phyloP scores from a whole-genome alignment of 2,113 vertebrate genomes.

The Cottus gobio region DNA sequence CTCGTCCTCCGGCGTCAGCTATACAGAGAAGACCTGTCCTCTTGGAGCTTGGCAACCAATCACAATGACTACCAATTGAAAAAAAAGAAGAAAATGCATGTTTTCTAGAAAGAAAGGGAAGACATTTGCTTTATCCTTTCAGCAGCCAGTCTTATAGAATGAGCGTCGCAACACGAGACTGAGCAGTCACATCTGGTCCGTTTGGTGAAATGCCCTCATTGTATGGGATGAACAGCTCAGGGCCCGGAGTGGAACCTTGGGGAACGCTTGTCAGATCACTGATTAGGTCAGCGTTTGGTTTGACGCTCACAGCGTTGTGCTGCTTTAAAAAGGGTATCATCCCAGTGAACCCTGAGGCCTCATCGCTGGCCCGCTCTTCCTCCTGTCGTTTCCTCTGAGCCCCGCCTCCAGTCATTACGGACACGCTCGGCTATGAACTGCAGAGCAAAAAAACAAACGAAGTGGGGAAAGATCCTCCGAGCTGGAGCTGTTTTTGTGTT shows the following conservation, averaged over 20 bases:
- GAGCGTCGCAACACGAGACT: background rate
- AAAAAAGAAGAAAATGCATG: no score
- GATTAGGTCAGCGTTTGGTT: background rate
- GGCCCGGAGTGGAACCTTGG: background rate
- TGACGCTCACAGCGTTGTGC: background rate
- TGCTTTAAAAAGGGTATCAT: background rate
- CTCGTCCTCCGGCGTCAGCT: background rate
- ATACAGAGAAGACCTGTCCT: background rate
- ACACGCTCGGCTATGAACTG: background rate
- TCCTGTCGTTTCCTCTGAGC: conserved; percentile 32
- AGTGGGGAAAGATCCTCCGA: conserved; percentile 1
- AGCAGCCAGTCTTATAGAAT: background rate
- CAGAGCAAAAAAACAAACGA: conserved; percentile 9
- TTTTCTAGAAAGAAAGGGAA: no score
- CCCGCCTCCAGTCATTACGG: conserved; percentile 15
- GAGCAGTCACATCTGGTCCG: background rate
- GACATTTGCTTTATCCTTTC: no score
- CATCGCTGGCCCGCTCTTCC: conserved; percentile 6
- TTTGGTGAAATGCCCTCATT: background rate
- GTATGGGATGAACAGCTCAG: background rate
- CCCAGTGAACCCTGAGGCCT: background rate
- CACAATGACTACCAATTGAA: background rate
- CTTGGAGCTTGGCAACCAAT: background rate
- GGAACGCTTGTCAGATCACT: background rate
- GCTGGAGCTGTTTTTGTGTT: conserved; percentile 7